A percentile compares a stretch with the other conserved stretches of the same genome.
These are phyloP conservation scores for Odontothrips loti DNA, from an alignment of 2,888 invertebrate genomes.

Conservation along the genomic window DNA sequence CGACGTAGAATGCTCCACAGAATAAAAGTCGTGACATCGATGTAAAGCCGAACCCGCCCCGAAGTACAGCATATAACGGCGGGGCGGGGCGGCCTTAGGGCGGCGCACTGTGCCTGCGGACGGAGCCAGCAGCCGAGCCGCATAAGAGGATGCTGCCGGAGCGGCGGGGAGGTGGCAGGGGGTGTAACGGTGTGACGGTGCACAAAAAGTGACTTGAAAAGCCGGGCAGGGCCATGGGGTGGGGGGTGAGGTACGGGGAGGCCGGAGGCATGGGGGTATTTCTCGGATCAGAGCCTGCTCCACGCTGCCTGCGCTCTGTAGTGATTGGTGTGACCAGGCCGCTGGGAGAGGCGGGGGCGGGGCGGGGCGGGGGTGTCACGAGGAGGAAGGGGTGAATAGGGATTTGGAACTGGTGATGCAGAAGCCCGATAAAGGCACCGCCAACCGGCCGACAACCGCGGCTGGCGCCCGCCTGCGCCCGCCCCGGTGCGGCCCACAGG, in stretches of 20 bases:
- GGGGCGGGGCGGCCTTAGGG: too few relatives aligned
- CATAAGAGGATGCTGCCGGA: neutral
- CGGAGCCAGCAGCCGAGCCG: too few relatives aligned
- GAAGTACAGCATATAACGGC: too few relatives aligned
- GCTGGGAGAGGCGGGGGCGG: neutral
- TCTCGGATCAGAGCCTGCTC: neutral
- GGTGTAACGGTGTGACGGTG: neutral
- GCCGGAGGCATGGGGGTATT: neutral
- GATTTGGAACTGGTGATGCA: slow-evolving; percentile 26
- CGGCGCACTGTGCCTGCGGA: too few relatives aligned
- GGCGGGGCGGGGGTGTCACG: neutral
- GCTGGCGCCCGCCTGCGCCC: neutral
- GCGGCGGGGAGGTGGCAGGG: neutral
- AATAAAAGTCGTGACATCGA: too few relatives aligned
- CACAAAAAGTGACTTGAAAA: neutral
- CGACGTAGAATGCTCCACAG: too few relatives aligned
- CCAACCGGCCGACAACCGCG: neutral
- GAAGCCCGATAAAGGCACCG: slow-evolving; percentile 16
- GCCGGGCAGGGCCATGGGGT: neutral
- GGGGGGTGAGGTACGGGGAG: neutral
- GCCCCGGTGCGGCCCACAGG: neutral
- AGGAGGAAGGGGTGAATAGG: neutral
- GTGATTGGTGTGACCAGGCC: neutral
- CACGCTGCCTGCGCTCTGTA: too few relatives aligned
- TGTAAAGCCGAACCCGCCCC: too few relatives aligned